Base-by-base conservation (phyloP, 2,888 invertebrate genomes). In the Onthophagus sagittarius region DNA sequence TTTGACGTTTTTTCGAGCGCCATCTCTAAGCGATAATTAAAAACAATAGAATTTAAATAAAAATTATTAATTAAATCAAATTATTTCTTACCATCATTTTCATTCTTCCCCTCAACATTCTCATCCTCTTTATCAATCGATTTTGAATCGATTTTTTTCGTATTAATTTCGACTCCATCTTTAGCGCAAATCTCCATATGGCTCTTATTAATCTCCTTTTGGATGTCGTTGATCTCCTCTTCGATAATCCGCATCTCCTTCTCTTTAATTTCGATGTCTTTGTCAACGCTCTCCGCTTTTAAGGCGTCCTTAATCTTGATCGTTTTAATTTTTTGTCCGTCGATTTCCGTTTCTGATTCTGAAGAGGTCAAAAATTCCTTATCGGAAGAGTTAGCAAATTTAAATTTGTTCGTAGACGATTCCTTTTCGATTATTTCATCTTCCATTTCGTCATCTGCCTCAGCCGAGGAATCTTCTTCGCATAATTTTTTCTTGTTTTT, bases 361-460 rank as follows among this genome's bases (percentile, higher is more conserved):
- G 86, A 85, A 7, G 85, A 84, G 0, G 75, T 71, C 2, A 75
- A 53, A 62, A 80, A 86, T 84, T 72, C 74, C 13, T 72, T 72
- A 33, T 70, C 31, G 11, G 63, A n/a, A 11, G 71, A 78, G n/a
- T 77, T 76, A 5, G 39, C 15, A 62, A 72, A 64, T 33, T 75
- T 73, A 14, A 72, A 73, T 71, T 73, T 71, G 7, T 65, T 69
- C 11, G 71, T 23, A 33, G 74, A 77, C 7, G 67, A 53, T 13
- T 75, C 72, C 64, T 78, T 75, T 67, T 69, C 71, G 11, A 72
- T 73, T 4, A 87, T 84, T 81, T 90, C 90, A 74, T 90, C 90
- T 77, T 90, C 90, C 90, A 90, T 90, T 81, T 91, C 90, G 81
- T 90, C 90, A 79, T 90, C 90, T 31, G 90, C 90, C 81, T 90